Evolutionary conservation across 1,140 invertebrate species (phyloP).

Genomic region (Drosophila ambigua): DNA sequence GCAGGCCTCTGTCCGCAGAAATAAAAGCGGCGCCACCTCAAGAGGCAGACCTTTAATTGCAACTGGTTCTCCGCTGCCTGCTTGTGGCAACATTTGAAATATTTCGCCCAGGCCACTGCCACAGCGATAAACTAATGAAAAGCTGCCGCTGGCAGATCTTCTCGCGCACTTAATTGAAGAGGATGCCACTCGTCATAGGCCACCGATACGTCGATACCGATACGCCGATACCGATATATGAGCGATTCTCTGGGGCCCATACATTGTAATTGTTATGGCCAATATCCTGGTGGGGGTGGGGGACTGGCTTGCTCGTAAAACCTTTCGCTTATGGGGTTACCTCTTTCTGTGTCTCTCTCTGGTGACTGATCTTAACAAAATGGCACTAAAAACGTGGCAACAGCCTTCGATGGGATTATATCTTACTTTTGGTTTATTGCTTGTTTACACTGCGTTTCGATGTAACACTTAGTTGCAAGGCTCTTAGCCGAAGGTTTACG

Average conservation of each 20-base stretch:
- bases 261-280: conserved; percentile 48
- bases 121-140: conserved; percentile 76
- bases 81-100: conserved; percentile 61
- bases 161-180: conserved; percentile 62
- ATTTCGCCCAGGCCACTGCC: conserved; percentile 43
- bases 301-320: conserved; percentile 38
- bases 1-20: not conserved
- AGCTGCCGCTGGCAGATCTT: conserved; percentile 49
- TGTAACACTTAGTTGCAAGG: too few relatives aligned
- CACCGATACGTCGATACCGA: too few relatives aligned
- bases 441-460: not conserved
- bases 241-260: conserved; percentile 47
- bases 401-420: not conserved
- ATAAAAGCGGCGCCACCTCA: conserved; percentile 48
- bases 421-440: not conserved
- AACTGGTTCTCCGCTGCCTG: conserved; percentile 43
- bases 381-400: conserved; percentile 3
- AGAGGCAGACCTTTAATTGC: conserved; percentile 59
- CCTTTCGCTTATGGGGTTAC: conserved; percentile 28
- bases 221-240: conserved; percentile 20
- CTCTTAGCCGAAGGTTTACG: too few relatives aligned
- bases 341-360: not conserved
- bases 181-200: conserved; percentile 52
- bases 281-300: conserved; percentile 21
- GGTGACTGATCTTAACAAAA: conserved; percentile 11